Percentiles rank a stretch among this genome's conserved stretches.
These are phyloP conservation scores for Phoxinus dragarum DNA, from an alignment of 2,797 vertebrate genomes.

Conservation along the genomic window DNA sequence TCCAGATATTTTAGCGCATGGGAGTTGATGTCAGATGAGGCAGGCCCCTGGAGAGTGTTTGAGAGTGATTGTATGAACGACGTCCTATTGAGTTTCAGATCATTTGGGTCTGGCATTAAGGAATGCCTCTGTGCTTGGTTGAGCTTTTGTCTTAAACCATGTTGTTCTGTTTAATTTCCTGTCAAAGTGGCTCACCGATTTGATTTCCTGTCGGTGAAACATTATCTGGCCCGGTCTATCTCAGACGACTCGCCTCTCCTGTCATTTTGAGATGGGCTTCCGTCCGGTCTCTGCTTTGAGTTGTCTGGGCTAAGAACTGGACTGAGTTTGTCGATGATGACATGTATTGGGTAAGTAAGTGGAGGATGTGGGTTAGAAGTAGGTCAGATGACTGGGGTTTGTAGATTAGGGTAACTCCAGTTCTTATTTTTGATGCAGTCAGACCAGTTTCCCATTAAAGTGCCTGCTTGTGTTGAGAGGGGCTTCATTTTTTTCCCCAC, in stretches of 20 bases:
- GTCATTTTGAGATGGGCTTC: conserved; percentile 21
- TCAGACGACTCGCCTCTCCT: conserved; percentile 1
- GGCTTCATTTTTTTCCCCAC: not conserved
- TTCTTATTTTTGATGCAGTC: conserved; percentile 59
- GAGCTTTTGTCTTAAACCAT: conserved; percentile 66
- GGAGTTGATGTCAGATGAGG: conserved; percentile 41
- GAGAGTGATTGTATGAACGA: conserved; percentile 36
- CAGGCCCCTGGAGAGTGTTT: conserved; percentile 47
- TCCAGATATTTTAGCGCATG: conserved; percentile 27
- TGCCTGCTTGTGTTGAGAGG: conserved; percentile 37
- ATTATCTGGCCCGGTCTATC: conserved; percentile 59
- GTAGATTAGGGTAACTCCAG: conserved; percentile 57
- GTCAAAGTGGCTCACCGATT: conserved; percentile 69
- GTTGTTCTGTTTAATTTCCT: conserved; percentile 78
- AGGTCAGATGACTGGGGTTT: conserved; percentile 37
- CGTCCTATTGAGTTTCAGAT: conserved; percentile 46
- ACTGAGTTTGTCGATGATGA: conserved; percentile 20
- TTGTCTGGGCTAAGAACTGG: conserved; percentile 3
- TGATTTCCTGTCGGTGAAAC: conserved; percentile 72
- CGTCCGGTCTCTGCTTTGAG: not conserved
- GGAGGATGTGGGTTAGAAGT: conserved; percentile 46
- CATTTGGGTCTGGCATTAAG: conserved; percentile 45
- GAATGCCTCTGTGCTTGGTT: conserved; percentile 48
- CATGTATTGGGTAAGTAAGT: conserved; percentile 14
- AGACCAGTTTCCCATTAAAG: conserved; percentile 62